Conservation (phyloP, 2,113 vertebrate genomes). For the Clarias gariepinus region DNA sequence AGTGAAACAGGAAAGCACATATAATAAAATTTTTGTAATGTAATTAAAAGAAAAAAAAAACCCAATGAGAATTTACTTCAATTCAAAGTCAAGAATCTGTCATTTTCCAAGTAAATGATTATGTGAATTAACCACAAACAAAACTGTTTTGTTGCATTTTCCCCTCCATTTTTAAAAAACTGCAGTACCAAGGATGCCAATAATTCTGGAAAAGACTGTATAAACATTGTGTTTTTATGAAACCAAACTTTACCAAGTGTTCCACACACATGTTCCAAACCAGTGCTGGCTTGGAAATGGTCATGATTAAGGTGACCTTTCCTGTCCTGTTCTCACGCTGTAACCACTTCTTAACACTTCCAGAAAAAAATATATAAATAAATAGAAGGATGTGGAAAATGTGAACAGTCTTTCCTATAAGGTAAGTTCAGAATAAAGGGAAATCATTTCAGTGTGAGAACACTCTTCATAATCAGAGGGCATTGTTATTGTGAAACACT, state of each 20-base stretch:
- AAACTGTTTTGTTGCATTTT: not conserved
- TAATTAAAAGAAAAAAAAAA: too few species aligned
- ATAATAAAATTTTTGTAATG: too few species aligned
- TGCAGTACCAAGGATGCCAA: not conserved
- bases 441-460: slow-evolving; percentile 21
- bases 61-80: not conserved
- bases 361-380: not conserved
- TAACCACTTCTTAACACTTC: slow-evolving; percentile 11
- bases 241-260: slow-evolving; percentile 6
- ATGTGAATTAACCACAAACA: not conserved
- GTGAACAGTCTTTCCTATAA: slow-evolving; percentile 56
- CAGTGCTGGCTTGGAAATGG: not conserved
- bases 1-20: not conserved
- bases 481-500: not conserved
- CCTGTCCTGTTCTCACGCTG: slow-evolving; percentile 7
- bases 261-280: not conserved
- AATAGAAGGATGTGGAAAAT: slow-evolving; percentile 66
- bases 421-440: slow-evolving; percentile 16
- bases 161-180: not conserved
- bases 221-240: not conserved
- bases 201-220: not conserved
- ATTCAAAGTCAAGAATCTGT: not conserved
- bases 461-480: not conserved
- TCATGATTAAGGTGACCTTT: slow-evolving; percentile 7
- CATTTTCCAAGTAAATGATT: not conserved